Evolutionary conservation across 2,888 invertebrate genomes (phyloP), one percentile per base, ranked within the genome.

Genomic region (Erebia ligea): DNA sequence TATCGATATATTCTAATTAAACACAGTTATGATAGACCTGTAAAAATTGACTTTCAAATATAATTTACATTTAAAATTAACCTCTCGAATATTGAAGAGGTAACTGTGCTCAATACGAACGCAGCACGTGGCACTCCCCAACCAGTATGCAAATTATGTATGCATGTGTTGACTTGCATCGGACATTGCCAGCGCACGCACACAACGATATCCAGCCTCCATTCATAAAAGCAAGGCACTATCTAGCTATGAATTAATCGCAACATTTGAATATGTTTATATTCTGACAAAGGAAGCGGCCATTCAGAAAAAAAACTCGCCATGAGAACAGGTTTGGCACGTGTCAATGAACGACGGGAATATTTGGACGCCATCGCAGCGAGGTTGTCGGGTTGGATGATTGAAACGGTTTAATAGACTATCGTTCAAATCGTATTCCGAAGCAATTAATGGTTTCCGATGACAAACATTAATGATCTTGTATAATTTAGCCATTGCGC

Each of bases 171-270:
- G 82, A 83, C 82, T 77, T 79, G 78, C 80, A 81, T 82, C 76
- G 75, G 78, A 83, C 79, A 71, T 72, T 73, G 77, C 78, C 59
- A 75, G 76, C 77, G 73, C 83, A 87, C 90, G 73, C 89, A 91
- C 88, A 88, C 90, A 73, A 74, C 74, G 77, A 81, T 83, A 84
- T 76, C 75, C 79, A 77, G 76, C 83, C 85, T 90, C 91, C 92
- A 93, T 93, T 93, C 92, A 93, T 93, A 92, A 93, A 91, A 90
- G 83, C 89, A 85, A 86, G 86, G 86, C 84, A 90, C 90, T 90
- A 92, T 89, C 90, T 86, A 90, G 88, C 92, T 85, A 92, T 92
- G 93, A 92, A 93, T 93, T 93, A 92, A 93, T 93, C 91, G 93
- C 93, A 91, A 92, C 92, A 91, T 93, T 92, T 91, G 91, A 93